Base-by-base conservation (phyloP, 2,888 invertebrate genomes). In the Trilocha varians region DNA sequence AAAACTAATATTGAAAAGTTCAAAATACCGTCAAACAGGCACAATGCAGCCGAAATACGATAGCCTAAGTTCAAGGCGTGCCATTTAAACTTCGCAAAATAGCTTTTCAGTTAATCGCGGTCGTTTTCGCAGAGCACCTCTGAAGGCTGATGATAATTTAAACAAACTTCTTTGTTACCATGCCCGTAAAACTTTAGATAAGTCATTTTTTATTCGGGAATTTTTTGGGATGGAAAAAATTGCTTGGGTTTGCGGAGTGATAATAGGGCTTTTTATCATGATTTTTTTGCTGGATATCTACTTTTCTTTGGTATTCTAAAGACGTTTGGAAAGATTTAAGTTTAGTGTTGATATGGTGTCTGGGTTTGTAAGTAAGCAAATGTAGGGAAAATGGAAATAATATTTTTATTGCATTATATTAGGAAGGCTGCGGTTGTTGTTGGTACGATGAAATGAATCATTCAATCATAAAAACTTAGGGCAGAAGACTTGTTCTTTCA, bases 101-200 rank as follows among this genome's bases (percentile, higher is more conserved):
- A 68, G 74, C 75, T 74, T 74, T 73, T 64, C 64, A 76, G 72
- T 74, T 80, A 82, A 82, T 78, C 71, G 76, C 55, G 66, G 76
- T 73, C 74, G 70, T 82, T 82, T 73, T 34, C 18, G 18, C 16
- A n/a, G 40, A 35, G 40, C 18, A 35, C 35, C 35, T 39, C 40
- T 25, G 18, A 25, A 25, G 25, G 25, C 8, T 25, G 67, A 72
- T 71, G 67, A 65, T 71, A 64, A 72, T 76, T 71, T 64, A 69
- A 68, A 25, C 57, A 45, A 69, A 72, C 62, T 70, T 68, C 56
- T 18, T 40, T 25, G 25, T 25, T 13, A n/a, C 25, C 25, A 14
- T 16, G 32, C 39, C 16, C 32, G 45, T 38, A 42, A 5, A 25
- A 25, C 3, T 25, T 25, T 25, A 25, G 25, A 25, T 25, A 25